Conservation (phyloP, 2,797 vertebrate genomes). For the Acrossocheilus wenchowensis region DNA sequence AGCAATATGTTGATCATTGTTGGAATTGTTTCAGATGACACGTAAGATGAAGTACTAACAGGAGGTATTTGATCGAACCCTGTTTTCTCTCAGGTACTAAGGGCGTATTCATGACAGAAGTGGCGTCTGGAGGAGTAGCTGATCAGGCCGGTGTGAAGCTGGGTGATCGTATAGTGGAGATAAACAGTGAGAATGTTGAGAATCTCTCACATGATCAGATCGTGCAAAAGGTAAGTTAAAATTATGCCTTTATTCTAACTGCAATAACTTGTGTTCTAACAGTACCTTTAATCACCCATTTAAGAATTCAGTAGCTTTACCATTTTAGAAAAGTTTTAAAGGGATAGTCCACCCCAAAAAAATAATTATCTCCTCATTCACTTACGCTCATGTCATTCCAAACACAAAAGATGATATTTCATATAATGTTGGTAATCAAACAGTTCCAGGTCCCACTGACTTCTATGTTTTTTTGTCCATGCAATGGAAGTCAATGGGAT, state of each 20-base stretch:
- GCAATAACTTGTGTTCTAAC: not conserved
- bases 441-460: not conserved
- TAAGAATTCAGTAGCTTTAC: not conserved
- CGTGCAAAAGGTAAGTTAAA: constrained; percentile 79
- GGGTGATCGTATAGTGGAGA: constrained; percentile 86
- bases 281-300: not conserved
- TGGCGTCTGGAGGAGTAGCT: constrained; percentile 79
- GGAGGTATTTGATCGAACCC: not conserved
- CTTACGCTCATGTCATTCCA: not conserved
- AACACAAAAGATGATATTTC: not conserved
- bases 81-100: constrained; percentile 71
- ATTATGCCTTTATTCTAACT: not conserved
- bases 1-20: not conserved
- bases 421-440: not conserved
- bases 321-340: not conserved
- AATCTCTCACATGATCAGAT: constrained; percentile 80
- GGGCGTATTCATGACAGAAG: constrained; percentile 83
- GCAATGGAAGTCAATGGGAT: not conserved
- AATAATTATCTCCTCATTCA: not conserved
- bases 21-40: not conserved
- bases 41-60: not conserved
- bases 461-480: not conserved
- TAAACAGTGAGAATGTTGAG: constrained; percentile 89
- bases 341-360: not conserved
- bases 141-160: constrained; percentile 83